phyloP scores from a whole-genome alignment of 2,888 invertebrate species.

The Ceramica pisi region DNA sequence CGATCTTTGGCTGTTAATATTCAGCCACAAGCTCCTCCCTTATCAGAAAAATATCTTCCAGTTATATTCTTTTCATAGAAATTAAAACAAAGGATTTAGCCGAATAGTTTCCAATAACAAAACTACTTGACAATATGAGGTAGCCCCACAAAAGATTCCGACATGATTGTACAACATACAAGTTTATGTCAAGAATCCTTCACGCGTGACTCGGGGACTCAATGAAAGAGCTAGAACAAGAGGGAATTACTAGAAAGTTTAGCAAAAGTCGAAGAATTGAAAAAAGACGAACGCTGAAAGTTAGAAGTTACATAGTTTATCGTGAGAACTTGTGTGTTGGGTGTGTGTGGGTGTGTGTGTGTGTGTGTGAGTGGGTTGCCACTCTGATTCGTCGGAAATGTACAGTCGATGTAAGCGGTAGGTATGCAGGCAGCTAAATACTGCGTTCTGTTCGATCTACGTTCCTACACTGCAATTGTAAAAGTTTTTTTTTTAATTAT shows the following conservation, averaged over 20 bases:
- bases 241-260: conserved; percentile 21
- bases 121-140: neutral
- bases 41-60: neutral
- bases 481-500: too few species aligned
- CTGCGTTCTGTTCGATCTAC: too few species aligned
- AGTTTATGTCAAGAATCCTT: conserved; percentile 25
- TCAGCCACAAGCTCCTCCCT: too few species aligned
- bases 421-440: too few species aligned
- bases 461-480: too few species aligned
- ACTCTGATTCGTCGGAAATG: neutral
- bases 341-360: too few species aligned
- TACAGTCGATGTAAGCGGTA: too few species aligned
- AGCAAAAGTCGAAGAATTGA: neutral
- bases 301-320: conserved; percentile 14
- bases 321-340: conserved; percentile 6
- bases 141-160: conserved; percentile 15
- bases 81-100: conserved; percentile 2
- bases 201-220: conserved; percentile 24
- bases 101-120: conserved; percentile 7
- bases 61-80: neutral
- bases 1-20: too few species aligned
- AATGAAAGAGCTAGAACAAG: conserved; percentile 31
- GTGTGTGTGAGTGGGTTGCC: neutral
- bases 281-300: conserved; percentile 12
- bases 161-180: conserved; percentile 2